Conservation (phyloP, 1,140 invertebrate species). For the Plutomurus gul region DNA sequence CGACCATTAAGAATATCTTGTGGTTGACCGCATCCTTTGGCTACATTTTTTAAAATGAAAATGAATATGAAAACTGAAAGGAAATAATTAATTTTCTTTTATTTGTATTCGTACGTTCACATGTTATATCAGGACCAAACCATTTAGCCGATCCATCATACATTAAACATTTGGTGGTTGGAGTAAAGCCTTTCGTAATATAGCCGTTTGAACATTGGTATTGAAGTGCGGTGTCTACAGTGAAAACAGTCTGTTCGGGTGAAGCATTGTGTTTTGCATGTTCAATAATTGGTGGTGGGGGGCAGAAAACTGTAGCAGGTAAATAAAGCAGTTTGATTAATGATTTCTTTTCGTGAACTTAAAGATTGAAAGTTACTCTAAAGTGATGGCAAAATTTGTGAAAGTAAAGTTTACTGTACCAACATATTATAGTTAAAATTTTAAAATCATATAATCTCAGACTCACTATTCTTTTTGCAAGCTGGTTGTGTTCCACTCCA, state of each 20-base stretch:
- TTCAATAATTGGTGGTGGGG: conserved; percentile 80
- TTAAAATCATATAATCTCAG: no score
- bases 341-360: no score
- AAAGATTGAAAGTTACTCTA: no score
- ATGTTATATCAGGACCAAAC: conserved; percentile 82
- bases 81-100: no score
- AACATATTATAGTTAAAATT: no score
- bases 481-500: conserved; percentile 74
- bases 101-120: conserved; percentile 91
- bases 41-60: conserved; percentile 48
- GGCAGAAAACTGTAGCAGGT: conserved; percentile 73
- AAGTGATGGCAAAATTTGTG: no score
- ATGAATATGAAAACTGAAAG: no score
- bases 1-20: conserved; percentile 86
- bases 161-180: conserved; percentile 87
- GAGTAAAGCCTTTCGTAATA: conserved; percentile 77
- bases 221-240: conserved; percentile 79
- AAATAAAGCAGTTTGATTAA: no score
- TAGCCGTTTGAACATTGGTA: conserved; percentile 94
- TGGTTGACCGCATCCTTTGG: conserved; percentile 61
- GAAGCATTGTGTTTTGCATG: conserved; percentile 86
- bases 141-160: conserved; percentile 82
- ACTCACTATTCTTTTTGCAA: conserved; percentile 85
- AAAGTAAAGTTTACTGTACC: no score
- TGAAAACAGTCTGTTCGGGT: conserved; percentile 78